Conservation (phyloP, 1,140 invertebrate species). For the Calycopis cecrops region DNA sequence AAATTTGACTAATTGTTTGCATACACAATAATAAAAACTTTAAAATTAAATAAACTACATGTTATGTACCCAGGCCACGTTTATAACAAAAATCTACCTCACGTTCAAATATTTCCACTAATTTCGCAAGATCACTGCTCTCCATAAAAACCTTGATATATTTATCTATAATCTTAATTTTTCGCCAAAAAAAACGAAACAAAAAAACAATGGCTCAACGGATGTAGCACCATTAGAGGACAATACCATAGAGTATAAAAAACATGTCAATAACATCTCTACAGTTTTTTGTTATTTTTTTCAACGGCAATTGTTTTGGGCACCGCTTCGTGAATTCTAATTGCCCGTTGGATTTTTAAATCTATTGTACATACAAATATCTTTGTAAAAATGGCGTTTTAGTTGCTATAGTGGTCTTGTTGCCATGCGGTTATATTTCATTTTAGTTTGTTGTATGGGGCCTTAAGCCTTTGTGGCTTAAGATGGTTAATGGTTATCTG, state of each 20-base stretch:
- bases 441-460: too few species aligned
- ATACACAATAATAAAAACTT: too few species aligned
- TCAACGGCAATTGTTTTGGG: slow-evolving; percentile 25
- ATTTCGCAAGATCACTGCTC: not conserved
- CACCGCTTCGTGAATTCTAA: slow-evolving; percentile 22
- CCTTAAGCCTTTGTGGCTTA: too few species aligned
- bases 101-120: not conserved
- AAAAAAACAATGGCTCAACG: slow-evolving; percentile 14
- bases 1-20: too few species aligned
- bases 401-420: too few species aligned
- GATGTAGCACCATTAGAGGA: slow-evolving; percentile 19
- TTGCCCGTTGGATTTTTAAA: slow-evolving; percentile 18
- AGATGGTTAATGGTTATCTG: too few species aligned
- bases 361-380: slow-evolving; percentile 1
- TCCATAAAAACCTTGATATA: not conserved
- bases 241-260: slow-evolving; percentile 27
- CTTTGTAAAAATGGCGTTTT: too few species aligned
- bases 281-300: slow-evolving; percentile 24
- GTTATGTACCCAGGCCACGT: too few species aligned
- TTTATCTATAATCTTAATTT: slow-evolving; percentile 10
- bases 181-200: slow-evolving; percentile 6
- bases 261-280: slow-evolving; percentile 31
- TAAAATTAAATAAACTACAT: too few species aligned
- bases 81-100: too few species aligned
- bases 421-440: too few species aligned